Conservation (phyloP, 2,888 invertebrate genomes). For the Amblyjoppa proteus region DNA sequence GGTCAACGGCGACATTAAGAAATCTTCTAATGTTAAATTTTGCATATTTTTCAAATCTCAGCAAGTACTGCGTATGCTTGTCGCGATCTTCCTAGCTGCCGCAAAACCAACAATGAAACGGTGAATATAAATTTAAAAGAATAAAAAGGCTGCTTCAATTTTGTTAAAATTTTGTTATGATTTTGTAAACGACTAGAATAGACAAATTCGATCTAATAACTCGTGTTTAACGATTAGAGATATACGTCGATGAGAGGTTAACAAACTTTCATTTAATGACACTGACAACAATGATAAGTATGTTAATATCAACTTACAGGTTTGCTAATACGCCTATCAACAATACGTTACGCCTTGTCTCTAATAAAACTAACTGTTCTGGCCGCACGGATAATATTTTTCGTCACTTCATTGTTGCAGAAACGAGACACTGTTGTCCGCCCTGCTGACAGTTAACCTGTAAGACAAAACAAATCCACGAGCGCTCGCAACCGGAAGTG, state of each 20-base stretch:
- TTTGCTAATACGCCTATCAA: background rate
- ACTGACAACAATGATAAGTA: background rate
- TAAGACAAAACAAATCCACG: constrained; percentile 21
- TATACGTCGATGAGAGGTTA: constrained; percentile 15
- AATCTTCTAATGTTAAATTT: background rate
- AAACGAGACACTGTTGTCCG: background rate
- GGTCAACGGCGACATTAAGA: background rate
- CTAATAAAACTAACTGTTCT: background rate
- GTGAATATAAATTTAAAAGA: background rate
- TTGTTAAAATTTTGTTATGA: background rate
- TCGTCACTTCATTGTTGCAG: background rate
- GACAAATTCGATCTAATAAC: background rate
- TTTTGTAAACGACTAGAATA: background rate
- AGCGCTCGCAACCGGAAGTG: background rate
- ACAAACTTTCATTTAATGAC: background rate
- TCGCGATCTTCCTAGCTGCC: background rate
- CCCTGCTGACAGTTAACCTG: constrained; percentile 36
- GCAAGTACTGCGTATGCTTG: background rate
- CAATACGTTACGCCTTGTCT: background rate
- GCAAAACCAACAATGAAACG: background rate
- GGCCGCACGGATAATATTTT: background rate
- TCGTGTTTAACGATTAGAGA: background rate
- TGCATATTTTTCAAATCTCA: too few species aligned
- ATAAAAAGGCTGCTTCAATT: background rate
- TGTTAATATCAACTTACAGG: background rate